Evolutionary conservation across 1,140 invertebrate species (phyloP).

Genomic region (Mylabris phalerata): DNA sequence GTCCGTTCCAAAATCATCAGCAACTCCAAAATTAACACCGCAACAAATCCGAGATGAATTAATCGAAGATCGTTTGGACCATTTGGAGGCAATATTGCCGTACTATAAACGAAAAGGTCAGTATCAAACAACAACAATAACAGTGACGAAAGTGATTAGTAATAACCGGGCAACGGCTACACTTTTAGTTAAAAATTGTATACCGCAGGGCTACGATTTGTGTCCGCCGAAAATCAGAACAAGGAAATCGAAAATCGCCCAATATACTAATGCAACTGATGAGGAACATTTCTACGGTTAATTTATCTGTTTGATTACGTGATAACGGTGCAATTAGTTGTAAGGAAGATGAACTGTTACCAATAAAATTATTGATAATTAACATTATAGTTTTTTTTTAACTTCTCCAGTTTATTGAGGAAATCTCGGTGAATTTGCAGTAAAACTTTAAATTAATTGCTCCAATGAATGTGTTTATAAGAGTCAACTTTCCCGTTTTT

Average conservation of each 20-base stretch:
- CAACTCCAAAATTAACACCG: conserved; percentile 23
- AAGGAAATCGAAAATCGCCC: conserved; percentile 32
- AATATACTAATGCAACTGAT: conserved; percentile 1
- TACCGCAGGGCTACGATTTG: conserved; percentile 32
- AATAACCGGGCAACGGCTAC: conserved; percentile 33
- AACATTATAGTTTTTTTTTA: no score
- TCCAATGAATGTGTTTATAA: no score
- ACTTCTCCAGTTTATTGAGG: no score
- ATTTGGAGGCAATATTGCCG: conserved; percentile 37
- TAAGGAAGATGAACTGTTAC: no score
- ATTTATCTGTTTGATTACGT: neutral
- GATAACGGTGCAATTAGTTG: no score
- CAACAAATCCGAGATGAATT: conserved; percentile 31
- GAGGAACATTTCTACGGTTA: conserved; percentile 7
- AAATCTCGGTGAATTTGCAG: no score
- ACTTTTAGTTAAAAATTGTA: conserved; percentile 37
- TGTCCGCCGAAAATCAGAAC: conserved; percentile 26
- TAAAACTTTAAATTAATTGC: no score
- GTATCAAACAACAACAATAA: conserved; percentile 38
- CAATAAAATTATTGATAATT: no score
- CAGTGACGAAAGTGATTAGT: conserved; percentile 34
- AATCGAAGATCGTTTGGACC: conserved; percentile 38
- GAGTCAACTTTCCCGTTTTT: no score
- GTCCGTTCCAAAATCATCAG: conserved; percentile 4
- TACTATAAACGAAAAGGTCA: conserved; percentile 34